Evolutionary conservation across 2,797 vertebrate genomes (phyloP).

Genomic region (Spinus olivaceus): DNA sequence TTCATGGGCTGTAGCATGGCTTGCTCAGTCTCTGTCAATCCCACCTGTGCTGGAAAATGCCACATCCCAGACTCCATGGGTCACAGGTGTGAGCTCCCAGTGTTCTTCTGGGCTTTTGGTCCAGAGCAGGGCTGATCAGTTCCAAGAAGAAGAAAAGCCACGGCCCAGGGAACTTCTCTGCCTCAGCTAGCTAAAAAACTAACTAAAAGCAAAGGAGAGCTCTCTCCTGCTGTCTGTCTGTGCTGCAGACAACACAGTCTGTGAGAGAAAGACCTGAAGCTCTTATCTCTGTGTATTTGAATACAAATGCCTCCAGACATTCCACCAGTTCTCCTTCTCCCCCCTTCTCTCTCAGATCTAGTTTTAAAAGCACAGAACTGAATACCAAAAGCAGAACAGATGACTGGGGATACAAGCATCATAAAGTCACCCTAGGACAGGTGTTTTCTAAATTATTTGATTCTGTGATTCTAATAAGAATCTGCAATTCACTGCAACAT

Average conservation of each 20-base stretch:
- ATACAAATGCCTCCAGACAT: rapidly evolving
- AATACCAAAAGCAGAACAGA: background rate
- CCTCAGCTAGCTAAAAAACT: too few relatives aligned
- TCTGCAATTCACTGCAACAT: background rate
- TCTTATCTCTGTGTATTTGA: background rate
- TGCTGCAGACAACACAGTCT: background rate
- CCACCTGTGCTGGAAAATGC: background rate
- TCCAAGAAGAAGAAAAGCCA: background rate
- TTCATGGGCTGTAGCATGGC: rapidly evolving
- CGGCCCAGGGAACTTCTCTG: background rate
- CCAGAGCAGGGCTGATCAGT: background rate
- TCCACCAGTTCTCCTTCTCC: background rate
- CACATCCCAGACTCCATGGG: rapidly evolving
- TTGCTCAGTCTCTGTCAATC: background rate
- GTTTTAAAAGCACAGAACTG: background rate
- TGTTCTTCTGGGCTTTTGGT: background rate
- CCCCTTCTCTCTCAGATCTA: rapidly evolving
- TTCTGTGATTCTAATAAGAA: background rate
- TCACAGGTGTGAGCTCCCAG: rapidly evolving
- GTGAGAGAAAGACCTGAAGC: background rate
- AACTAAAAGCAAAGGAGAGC: background rate
- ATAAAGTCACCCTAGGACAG: background rate
- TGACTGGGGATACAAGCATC: rapidly evolving
- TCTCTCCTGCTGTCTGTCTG: rapidly evolving
- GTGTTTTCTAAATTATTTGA: background rate